Evolutionary conservation across 2,113 vertebrate species (phyloP), one percentile per base, ranked within the genome.

Genomic region (Zapus hudsonius): DNA sequence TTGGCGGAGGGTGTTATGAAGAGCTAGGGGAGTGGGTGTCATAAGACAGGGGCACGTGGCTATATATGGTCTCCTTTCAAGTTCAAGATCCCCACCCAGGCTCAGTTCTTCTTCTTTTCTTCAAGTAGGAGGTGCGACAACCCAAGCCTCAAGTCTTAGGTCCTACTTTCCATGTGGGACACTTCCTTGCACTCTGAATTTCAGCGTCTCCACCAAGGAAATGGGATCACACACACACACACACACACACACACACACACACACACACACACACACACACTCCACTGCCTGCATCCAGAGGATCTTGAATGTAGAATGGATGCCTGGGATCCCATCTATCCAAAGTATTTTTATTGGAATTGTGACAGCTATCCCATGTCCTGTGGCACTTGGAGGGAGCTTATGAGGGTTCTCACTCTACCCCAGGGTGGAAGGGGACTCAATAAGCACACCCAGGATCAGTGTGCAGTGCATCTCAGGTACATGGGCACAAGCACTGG

Each of bases 201-300:
- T 61, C n/a, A 31, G 64, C 33, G 55, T 80, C 70, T 25, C 40
- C 7, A 9, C 29, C 40, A 1, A 1, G 8, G 29, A 80, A 63
- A 17, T 17, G 15, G n/a, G 19, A 36, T 19, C 8, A 4, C 57
- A 19, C 25, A 1, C 76, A 29, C n/a, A 31, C 57, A 40, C 36
- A 5, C 36, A 11, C 78, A 31, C 57, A 20, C 27, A 6, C 8
- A 3, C 2, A 40, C 17, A 17, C 27, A 42, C 5, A 3, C 61
- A 44, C 61, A 66, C 1, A 1, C 59, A 42, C 31, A 0, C 42
- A 33, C 29, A 1, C 0, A 0, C 0, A 0, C 0, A 0, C 5
- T 29, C 61, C 17, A 2, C 84, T n/a, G 6, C 72, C 59, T 36
- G 64, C 44, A 74, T 38, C 63, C 38, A 11, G 67, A 38, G 47